Evolutionary conservation across 2,888 invertebrate species (phyloP), one percentile per base, ranked within the genome.

Genomic region (Dioctria rufipes): DNA sequence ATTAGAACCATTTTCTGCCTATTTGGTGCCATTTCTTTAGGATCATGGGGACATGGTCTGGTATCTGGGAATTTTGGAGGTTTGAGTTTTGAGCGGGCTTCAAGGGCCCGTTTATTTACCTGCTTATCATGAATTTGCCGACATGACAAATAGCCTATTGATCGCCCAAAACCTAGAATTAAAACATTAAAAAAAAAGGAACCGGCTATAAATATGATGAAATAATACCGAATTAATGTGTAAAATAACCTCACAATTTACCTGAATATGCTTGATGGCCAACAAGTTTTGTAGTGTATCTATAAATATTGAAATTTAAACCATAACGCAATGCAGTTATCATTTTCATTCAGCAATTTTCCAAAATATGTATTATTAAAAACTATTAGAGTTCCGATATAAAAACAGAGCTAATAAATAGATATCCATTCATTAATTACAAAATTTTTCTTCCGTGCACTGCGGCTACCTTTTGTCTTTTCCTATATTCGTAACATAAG

Each of bases 101-200:
- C 87, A 11, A 87, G 85, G 58, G 86, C 86, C 79, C 87, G 84
- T 84, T 86, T 87, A 81, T 87, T 88, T 86, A 89, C 89, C 88
- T 77, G 43, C 5, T 43, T 11, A n/a, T 66, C 66, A 46, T 78
- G 58, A 11, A 58, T 73, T 25, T 78, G 78, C 13, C 80, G 43
- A 3, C 49, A 37, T 6, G 40, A 67, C 3, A 82, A 25, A 61
- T 40, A 81, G 69, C 71, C 73, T 49, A 78, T 39, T 9, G 78
- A 71, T 6, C 78, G 66, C 3, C 37, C 66, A 43, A 78, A 78
- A 40, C 80, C 82, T 82, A 60, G 5, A 80, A 82, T 5, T 11
- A 43, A 61, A 43, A 61, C 9, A 8, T 65, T 42, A 11, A 51
- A 25, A 25, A 1, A 25, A 25, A 25, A 25, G 25, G 25, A 25